Percentiles rank a stretch among this genome's conserved stretches.
Evolutionary conservation across 2,888 invertebrate species (phyloP).

Genomic region (Drosophila birchii): DNA sequence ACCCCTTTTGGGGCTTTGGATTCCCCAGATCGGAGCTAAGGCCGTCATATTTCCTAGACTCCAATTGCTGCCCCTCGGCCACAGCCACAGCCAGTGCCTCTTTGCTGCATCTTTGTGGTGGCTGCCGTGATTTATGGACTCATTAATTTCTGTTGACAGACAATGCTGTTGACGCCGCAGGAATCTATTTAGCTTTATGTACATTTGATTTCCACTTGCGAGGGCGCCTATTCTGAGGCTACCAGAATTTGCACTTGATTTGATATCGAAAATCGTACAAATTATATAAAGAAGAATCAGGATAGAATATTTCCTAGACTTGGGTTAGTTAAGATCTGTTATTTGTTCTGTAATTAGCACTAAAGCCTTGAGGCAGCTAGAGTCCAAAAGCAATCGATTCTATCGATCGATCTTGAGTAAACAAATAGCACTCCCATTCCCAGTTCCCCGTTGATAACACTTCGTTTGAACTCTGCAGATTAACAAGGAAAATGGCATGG

Average conservation of each 20-base stretch:
- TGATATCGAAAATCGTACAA: neutral
- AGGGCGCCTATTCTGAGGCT: conserved; percentile 46
- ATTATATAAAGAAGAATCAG: no score
- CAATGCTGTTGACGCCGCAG: conserved; percentile 82
- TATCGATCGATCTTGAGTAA: conserved; percentile 45
- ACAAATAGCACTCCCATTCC: conserved; percentile 50
- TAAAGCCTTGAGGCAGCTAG: conserved; percentile 1
- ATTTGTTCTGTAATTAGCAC: neutral
- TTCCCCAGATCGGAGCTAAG: conserved; percentile 54
- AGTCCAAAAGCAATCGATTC: conserved; percentile 50
- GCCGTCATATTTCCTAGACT: conserved; percentile 67
- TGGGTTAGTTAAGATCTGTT: no score
- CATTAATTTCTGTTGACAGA: conserved; percentile 84
- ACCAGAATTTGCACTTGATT: conserved; percentile 16
- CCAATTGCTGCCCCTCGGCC: conserved; percentile 1
- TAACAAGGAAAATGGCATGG: conserved; percentile 68
- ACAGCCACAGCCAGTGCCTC: conserved; percentile 33
- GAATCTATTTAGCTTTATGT: conserved; percentile 79
- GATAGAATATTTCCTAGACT: no score
- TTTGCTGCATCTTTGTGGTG: conserved; percentile 57
- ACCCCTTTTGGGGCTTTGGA: conserved; percentile 63
- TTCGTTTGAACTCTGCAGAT: conserved; percentile 73
- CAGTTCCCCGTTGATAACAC: conserved; percentile 54
- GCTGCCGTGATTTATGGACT: conserved; percentile 82
- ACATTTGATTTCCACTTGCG: conserved; percentile 61